These are phyloP conservation scores for Synanthedon andrenaeformis DNA, from an alignment of 2,888 invertebrate genomes.

Conservation along the genomic window DNA sequence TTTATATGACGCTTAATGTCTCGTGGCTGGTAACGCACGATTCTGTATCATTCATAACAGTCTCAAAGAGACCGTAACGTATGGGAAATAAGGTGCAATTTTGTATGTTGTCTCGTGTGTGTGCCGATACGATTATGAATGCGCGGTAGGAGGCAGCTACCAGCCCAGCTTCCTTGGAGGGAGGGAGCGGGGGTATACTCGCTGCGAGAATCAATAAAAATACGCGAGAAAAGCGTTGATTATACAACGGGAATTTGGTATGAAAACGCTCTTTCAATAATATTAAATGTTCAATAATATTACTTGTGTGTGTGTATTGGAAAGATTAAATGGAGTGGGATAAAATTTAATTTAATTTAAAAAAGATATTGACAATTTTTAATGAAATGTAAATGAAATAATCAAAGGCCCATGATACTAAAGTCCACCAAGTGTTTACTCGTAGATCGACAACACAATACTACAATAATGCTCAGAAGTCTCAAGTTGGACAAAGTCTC, in stretches of 20 bases:
- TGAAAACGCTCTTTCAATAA: conserved; percentile 55
- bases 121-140: conserved; percentile 69
- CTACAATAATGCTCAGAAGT: too few species aligned
- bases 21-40: conserved; percentile 68
- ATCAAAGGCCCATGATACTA: too few species aligned
- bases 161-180: conserved; percentile 54
- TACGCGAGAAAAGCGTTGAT: conserved; percentile 69
- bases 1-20: conserved; percentile 71
- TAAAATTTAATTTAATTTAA: too few species aligned
- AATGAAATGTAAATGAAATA: too few species aligned
- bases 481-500: too few species aligned
- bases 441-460: too few species aligned
- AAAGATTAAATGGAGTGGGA: too few species aligned
- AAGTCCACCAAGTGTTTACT: too few species aligned
- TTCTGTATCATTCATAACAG: conserved; percentile 53
- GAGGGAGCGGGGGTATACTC: conserved; percentile 33
- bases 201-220: conserved; percentile 65
- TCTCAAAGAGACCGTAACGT: conserved; percentile 19
- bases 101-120: conserved; percentile 34
- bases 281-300: conserved; percentile 7
- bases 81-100: conserved; percentile 38
- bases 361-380: too few species aligned
- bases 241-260: conserved; percentile 61
- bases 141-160: conserved; percentile 67
- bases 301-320: too few species aligned